These are phyloP conservation scores for Grallaria varia DNA, from an alignment of 2,113 vertebrate genomes.

Conservation along the genomic window DNA sequence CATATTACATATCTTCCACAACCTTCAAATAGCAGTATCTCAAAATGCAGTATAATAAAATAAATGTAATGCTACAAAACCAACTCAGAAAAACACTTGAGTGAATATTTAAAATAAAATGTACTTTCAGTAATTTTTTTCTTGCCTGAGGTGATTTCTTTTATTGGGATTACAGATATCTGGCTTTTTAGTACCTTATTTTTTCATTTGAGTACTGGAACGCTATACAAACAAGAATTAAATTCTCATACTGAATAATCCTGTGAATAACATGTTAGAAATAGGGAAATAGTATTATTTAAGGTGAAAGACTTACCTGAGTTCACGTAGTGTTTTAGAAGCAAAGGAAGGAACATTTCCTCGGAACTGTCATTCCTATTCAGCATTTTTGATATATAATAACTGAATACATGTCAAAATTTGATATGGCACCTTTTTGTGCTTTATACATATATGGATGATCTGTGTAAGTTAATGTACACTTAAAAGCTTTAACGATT, in stretches of 20 bases:
- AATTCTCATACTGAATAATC: background rate
- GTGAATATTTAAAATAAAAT: background rate
- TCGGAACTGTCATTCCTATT: background rate
- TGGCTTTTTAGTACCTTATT: background rate
- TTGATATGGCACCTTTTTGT: background rate
- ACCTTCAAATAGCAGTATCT: background rate
- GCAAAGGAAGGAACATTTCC: background rate
- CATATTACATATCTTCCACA: background rate
- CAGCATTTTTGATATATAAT: background rate
- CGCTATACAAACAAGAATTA: background rate
- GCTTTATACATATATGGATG: background rate
- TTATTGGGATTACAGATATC: background rate
- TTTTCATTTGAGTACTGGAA: background rate
- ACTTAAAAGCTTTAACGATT: background rate
- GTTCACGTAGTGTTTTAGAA: background rate
- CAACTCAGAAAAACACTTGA: background rate
- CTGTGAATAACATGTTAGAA: background rate
- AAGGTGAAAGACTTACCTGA: background rate
- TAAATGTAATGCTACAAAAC: background rate
- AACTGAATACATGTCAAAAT: background rate
- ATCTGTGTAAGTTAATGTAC: background rate
- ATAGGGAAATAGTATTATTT: background rate
- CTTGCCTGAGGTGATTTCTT: background rate
- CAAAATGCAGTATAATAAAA: background rate
- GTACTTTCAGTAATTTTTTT: background rate